Evolutionary conservation across 2,113 vertebrate genomes (phyloP).

Genomic region (Laticauda laticaudata): DNA sequence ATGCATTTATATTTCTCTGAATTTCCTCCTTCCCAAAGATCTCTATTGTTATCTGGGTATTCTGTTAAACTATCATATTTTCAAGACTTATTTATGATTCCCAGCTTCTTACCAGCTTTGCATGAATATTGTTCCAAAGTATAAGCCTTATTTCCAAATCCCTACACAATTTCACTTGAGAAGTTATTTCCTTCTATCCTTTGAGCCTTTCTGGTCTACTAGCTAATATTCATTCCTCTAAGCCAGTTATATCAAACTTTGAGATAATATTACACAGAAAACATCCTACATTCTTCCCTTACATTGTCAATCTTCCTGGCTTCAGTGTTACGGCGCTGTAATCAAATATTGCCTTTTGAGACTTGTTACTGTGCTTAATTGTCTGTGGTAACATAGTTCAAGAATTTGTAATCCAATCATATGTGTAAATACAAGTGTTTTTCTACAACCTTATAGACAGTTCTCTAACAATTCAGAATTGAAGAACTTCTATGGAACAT

Average conservation of each 20-base stretch:
- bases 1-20: neutral
- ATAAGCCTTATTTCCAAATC: slow-evolving; percentile 1
- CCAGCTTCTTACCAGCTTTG: neutral
- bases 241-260: neutral
- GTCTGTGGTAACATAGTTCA: neutral
- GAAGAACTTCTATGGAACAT: neutral
- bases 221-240: neutral
- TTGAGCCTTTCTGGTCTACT: neutral
- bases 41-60: neutral
- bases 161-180: neutral
- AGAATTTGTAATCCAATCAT: neutral
- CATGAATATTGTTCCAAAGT: neutral
- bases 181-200: neutral
- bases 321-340: neutral
- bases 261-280: neutral
- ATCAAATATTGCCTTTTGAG: neutral
- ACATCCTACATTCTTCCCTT: neutral
- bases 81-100: neutral
- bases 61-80: neutral
- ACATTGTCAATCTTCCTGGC: neutral
- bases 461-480: neutral
- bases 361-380: neutral
- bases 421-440: neutral
- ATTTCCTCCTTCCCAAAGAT: neutral
- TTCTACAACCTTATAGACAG: neutral